phyloP scores from a whole-genome alignment of 2,113 vertebrate species.

The Felis chaus region DNA sequence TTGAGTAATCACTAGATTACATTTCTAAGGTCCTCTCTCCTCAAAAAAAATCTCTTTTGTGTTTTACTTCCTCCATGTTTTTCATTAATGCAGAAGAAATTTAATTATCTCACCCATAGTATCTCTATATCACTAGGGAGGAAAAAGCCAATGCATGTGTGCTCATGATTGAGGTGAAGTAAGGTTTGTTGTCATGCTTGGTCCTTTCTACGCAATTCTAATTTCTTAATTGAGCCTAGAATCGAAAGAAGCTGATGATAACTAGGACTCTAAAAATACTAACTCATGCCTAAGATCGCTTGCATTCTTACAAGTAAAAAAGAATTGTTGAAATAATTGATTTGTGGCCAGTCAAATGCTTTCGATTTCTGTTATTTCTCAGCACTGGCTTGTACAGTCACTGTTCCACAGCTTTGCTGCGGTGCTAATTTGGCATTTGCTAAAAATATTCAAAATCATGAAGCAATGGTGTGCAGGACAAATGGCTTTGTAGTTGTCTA shows the following conservation, averaged over 20 bases:
- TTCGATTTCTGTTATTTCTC: conserved; percentile 47
- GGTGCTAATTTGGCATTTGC: background rate
- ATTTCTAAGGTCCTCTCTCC: background rate
- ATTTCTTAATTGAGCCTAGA: conserved; percentile 58
- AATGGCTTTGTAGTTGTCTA: background rate
- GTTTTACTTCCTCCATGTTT: background rate
- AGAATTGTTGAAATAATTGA: conserved; percentile 68
- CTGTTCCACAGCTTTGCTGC: background rate
- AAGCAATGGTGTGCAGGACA: background rate
- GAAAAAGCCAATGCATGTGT: background rate
- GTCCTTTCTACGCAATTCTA: conserved; percentile 40
- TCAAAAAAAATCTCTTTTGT: background rate
- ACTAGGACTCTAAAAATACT: conserved; percentile 41
- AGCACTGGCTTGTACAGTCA: background rate
- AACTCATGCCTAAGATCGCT: conserved; percentile 41
- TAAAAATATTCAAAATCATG: background rate
- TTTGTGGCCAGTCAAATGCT: conserved; percentile 24
- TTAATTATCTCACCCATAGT: background rate
- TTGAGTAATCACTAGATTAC: background rate
- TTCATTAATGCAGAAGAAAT: background rate
- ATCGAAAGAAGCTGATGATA: conserved; percentile 34
- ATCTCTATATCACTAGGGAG: background rate
- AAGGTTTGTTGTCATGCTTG: background rate
- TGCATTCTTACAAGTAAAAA: conserved; percentile 53
- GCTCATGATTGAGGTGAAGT: background rate